Percentiles rank a stretch among this genome's conserved stretches.
phyloP scores from a whole-genome alignment of 1,140 invertebrate species.

The Cecropterus lyciades region DNA sequence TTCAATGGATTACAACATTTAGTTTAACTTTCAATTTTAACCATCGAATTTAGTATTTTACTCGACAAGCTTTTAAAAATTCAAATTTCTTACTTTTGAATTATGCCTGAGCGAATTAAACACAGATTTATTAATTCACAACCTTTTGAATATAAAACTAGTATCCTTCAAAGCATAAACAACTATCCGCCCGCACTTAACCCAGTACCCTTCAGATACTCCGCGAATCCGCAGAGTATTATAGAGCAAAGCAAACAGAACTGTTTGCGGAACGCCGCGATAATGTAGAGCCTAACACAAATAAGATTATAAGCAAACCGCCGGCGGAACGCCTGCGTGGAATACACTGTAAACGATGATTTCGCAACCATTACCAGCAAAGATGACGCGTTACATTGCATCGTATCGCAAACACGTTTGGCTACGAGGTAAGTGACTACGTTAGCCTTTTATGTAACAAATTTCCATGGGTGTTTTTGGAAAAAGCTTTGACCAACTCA shows the following conservation, averaged over 20 bases:
- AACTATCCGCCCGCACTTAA: slow-evolving; percentile 21
- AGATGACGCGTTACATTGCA: background rate
- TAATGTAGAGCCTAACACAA: slow-evolving; percentile 25
- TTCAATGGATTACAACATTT: no score
- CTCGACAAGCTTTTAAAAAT: no score
- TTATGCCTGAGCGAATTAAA: background rate
- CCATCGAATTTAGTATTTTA: no score
- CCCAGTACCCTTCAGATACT: slow-evolving; percentile 20
- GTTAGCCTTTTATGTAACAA: no score
- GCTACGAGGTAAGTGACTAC: no score
- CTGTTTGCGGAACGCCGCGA: slow-evolving; percentile 14
- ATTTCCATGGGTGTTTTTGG: background rate
- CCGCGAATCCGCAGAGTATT: slow-evolving; percentile 21
- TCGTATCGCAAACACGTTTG: background rate
- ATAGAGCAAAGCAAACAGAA: slow-evolving; percentile 21
- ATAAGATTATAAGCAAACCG: slow-evolving; percentile 19
- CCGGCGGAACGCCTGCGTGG: background rate
- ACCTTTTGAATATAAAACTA: background rate
- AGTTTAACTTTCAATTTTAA: no score
- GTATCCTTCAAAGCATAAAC: slow-evolving; percentile 20
- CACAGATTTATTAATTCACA: background rate
- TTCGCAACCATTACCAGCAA: background rate
- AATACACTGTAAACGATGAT: slow-evolving; percentile 6
- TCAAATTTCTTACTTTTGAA: no score
- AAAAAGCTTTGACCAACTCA: no score